Conservation (phyloP, 2,113 vertebrate species). For the Orientallactaga bullata region DNA sequence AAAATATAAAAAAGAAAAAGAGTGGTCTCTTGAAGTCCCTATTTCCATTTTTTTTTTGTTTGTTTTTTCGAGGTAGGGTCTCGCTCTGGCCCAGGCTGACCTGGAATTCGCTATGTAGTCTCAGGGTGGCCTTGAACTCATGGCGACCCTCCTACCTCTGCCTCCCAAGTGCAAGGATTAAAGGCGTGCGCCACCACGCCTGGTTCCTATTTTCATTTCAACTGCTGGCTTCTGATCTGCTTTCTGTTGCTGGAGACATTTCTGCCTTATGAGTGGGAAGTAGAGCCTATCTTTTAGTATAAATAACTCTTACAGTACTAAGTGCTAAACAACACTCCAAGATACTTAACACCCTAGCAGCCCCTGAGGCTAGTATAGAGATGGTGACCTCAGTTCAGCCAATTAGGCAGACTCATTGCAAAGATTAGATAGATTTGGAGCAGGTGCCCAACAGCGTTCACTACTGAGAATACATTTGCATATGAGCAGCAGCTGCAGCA, state of each 20-base stretch:
- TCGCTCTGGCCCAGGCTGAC: too few species aligned
- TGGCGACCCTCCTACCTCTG: too few species aligned
- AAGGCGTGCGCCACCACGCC: too few species aligned
- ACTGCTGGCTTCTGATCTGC: not conserved
- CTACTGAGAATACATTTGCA: not conserved
- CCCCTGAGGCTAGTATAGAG: not conserved
- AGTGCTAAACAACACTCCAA: not conserved
- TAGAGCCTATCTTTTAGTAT: not conserved
- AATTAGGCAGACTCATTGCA: not conserved
- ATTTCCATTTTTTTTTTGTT: not conserved
- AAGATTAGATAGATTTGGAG: not conserved
- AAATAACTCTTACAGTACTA: not conserved
- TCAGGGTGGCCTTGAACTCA: too few species aligned
- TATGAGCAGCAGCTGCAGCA: not conserved
- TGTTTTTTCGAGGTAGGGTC: too few species aligned
- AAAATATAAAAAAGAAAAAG: too few species aligned
- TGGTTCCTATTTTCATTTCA: not conserved
- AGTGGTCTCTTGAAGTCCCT: not conserved
- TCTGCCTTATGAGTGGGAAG: not conserved
- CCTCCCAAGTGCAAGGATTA: too few species aligned
- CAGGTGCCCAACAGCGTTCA: not conserved
- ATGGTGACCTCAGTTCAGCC: not conserved
- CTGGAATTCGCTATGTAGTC: too few species aligned
- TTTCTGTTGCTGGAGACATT: slow-evolving; percentile 10
- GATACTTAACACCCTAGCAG: not conserved